Percentiles rank a stretch among this genome's conserved stretches.
phyloP scores from a whole-genome alignment of 2,888 invertebrate genomes.

The Diadegma fenestrale region DNA sequence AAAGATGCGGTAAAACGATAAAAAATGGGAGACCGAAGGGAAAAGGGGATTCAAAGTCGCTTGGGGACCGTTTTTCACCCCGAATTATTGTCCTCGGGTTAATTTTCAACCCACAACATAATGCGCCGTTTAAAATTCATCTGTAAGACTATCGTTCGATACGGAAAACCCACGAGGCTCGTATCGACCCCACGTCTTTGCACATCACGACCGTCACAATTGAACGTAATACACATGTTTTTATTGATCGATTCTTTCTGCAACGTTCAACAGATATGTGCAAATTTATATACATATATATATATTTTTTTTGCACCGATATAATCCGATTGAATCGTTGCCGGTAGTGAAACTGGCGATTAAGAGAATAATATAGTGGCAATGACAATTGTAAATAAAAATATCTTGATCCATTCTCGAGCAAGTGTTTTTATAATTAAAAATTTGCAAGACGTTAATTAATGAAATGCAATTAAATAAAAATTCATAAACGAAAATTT shows the following conservation, averaged over 20 bases:
- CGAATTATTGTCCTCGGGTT: too few relatives aligned
- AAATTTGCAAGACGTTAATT: background rate
- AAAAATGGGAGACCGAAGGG: too few relatives aligned
- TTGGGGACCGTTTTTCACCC: too few relatives aligned
- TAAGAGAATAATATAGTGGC: background rate
- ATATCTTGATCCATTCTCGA: background rate
- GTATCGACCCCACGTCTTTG: background rate
- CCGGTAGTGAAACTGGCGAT: background rate
- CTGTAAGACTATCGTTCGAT: too few relatives aligned
- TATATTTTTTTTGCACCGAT: background rate
- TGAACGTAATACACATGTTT: background rate
- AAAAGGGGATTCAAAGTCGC: too few relatives aligned
- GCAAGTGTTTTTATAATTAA: background rate
- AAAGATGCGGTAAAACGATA: too few relatives aligned
- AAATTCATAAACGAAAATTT: background rate
- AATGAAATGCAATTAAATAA: background rate
- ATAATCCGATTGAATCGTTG: background rate
- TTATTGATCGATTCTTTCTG: background rate
- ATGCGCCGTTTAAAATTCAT: too few relatives aligned
- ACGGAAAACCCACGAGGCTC: too few relatives aligned
- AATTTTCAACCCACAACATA: too few relatives aligned
- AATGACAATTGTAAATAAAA: background rate
- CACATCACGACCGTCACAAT: background rate
- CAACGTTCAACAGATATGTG: background rate
- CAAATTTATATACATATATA: too few relatives aligned